Evolutionary conservation across 2,113 vertebrate genomes (phyloP).

Genomic region (Microcebus tavaratra): DNA sequence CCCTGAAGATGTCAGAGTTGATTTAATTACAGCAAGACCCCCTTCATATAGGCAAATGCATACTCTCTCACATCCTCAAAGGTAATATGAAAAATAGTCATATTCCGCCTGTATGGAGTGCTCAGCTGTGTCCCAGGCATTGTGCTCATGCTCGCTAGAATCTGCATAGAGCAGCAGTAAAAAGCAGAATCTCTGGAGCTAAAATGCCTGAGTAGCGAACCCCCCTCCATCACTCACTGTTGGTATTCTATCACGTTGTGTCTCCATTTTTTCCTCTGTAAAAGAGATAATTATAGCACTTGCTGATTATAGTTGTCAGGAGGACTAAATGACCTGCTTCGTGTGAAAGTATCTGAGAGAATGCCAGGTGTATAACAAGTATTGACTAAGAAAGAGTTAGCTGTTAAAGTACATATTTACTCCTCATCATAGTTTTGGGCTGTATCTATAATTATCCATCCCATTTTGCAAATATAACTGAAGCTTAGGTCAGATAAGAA

Average conservation of each 20-base stretch:
- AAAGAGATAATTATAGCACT: not conserved
- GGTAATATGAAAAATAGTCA: not conserved
- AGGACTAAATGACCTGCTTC: not conserved
- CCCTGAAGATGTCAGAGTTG: not conserved
- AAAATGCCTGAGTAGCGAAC: not conserved
- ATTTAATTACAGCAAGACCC: not conserved
- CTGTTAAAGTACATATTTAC: not conserved
- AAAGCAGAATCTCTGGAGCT: not conserved
- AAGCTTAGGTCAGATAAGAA: not conserved
- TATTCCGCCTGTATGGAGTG: not conserved
- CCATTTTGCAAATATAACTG: not conserved
- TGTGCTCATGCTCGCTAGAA: no score
- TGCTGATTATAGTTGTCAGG: not conserved
- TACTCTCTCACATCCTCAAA: not conserved
- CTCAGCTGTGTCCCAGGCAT: not conserved
- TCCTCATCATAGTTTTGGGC: not conserved
- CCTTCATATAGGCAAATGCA: not conserved
- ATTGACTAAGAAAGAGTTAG: not conserved
- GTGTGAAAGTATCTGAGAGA: not conserved
- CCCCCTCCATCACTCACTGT: not conserved
- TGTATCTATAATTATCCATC: not conserved
- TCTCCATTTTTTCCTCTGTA: not conserved
- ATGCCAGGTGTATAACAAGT: not conserved
- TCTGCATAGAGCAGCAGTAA: not conserved
- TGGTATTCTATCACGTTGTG: not conserved